These are phyloP conservation scores for Bagarius yarrelli DNA, from an alignment of 2,113 vertebrate species.

Conservation along the genomic window DNA sequence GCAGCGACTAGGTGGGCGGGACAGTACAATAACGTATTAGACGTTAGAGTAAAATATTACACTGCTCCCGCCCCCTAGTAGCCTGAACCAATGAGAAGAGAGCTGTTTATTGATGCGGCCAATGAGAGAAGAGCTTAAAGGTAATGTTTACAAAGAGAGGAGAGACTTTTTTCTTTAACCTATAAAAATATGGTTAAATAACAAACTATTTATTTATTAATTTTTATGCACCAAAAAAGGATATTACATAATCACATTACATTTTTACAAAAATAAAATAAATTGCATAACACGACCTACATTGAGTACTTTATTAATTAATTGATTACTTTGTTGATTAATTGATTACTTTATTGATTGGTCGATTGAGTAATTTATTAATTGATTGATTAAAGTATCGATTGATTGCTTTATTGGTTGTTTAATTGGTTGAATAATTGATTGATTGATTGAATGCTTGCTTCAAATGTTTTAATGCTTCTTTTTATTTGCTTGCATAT, in stretches of 20 bases:
- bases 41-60: background rate
- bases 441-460: too few species aligned
- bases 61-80: background rate
- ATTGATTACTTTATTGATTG: background rate
- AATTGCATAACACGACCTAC: too few species aligned
- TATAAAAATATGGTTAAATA: too few species aligned
- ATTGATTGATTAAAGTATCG: too few species aligned
- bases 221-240: too few species aligned
- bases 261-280: too few species aligned
- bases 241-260: too few species aligned
- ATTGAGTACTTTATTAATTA: background rate
- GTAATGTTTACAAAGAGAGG: background rate
- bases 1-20: background rate
- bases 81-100: background rate
- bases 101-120: background rate
- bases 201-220: too few species aligned
- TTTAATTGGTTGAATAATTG: background rate
- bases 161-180: background rate
- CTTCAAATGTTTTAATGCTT: too few species aligned
- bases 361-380: too few species aligned
- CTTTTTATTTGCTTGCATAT: too few species aligned
- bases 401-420: background rate
- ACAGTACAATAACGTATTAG: background rate
- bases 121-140: background rate
- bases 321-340: background rate